These are phyloP conservation scores for Zele albiditarsus DNA, from an alignment of 2,888 invertebrate genomes.

Conservation along the genomic window DNA sequence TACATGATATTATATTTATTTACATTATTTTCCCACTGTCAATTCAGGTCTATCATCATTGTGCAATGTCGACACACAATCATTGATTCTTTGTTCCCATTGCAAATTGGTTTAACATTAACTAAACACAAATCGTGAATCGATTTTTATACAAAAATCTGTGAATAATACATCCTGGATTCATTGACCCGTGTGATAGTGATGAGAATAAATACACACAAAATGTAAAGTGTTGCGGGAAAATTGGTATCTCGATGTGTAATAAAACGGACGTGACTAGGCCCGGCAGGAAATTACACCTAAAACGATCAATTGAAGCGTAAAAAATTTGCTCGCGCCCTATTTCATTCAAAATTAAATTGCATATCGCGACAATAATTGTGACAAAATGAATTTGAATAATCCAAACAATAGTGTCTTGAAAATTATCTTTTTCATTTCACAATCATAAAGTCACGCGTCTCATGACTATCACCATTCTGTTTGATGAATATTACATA, in stretches of 20 bases:
- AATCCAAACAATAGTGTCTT: not conserved
- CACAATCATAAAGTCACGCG: not conserved
- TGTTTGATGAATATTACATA: not conserved
- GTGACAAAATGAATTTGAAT: not conserved
- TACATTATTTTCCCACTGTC: slow-evolving; percentile 10
- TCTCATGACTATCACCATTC: not conserved
- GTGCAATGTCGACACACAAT: slow-evolving; percentile 9
- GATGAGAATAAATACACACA: slow-evolving; percentile 30
- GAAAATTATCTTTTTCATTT: not conserved
- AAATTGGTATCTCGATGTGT: slow-evolving; percentile 30
- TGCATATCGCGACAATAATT: not conserved
- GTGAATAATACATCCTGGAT: slow-evolving; percentile 35
- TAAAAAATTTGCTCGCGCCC: slow-evolving; percentile 43
- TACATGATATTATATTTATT: slow-evolving; percentile 21
- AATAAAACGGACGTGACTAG: slow-evolving; percentile 45
- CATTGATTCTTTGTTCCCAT: slow-evolving; percentile 22
- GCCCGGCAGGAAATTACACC: slow-evolving; percentile 58
- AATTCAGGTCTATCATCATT: not conserved
- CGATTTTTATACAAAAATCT: slow-evolving; percentile 37
- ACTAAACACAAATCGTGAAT: slow-evolving; percentile 37
- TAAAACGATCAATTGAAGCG: slow-evolving; percentile 56
- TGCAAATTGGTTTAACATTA: slow-evolving; percentile 39
- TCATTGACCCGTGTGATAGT: slow-evolving; percentile 52
- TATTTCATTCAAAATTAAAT: slow-evolving; percentile 10
- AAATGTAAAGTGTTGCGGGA: slow-evolving; percentile 24